Evolutionary conservation across 1,140 invertebrate genomes (phyloP).

Genomic region (Drosophila parvula): DNA sequence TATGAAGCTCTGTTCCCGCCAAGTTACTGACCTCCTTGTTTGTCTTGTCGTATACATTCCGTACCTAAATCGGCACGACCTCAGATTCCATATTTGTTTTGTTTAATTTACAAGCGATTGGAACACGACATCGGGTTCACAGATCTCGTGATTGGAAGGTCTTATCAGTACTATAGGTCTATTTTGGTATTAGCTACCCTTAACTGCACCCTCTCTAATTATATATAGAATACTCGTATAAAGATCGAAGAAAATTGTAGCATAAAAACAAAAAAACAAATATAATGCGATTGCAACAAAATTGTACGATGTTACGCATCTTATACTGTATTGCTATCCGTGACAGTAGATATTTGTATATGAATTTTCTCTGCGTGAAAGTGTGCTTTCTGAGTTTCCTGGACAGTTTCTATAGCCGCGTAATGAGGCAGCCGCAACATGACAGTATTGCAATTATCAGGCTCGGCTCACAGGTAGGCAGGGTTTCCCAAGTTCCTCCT

Average conservation of each 20-base stretch:
- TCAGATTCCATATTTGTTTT: not conserved
- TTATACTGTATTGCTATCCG: no score
- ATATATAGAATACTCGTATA: not conserved
- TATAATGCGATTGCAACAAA: no score
- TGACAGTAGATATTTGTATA: no score
- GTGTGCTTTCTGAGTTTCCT: not conserved
- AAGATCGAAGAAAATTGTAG: no score
- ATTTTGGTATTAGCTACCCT: not conserved
- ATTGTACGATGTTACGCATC: no score
- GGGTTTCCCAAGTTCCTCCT: not conserved
- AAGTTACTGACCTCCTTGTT: slow-evolving; percentile 6
- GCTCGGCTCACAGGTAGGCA: not conserved
- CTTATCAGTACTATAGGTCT: slow-evolving; percentile 13
- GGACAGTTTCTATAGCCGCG: slow-evolving; percentile 33
- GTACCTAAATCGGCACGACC: slow-evolving; percentile 12
- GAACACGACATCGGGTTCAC: slow-evolving; percentile 4
- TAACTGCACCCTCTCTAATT: no score
- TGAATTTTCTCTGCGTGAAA: not conserved
- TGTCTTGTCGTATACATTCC: not conserved
- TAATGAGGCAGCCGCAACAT: slow-evolving; percentile 53
- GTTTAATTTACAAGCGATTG: slow-evolving; percentile 9
- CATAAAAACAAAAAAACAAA: no score
- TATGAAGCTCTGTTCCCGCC: not conserved
- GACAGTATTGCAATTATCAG: slow-evolving; percentile 13
- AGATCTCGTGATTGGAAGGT: slow-evolving; percentile 25